Conservation (phyloP, 2,888 invertebrate genomes). For the Coronaproctus castanopsis region DNA sequence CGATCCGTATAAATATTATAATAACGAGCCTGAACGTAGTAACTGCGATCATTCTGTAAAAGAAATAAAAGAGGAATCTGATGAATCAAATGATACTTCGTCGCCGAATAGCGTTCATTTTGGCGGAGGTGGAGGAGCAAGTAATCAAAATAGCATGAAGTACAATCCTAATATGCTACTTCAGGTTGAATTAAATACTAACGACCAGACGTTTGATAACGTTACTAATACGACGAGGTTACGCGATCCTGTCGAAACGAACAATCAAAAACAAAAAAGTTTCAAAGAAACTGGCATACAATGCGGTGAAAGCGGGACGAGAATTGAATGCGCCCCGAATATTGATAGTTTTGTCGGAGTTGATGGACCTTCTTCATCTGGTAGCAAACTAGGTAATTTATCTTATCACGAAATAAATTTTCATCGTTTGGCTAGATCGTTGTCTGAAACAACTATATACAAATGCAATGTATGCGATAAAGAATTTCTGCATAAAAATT, state of each 20-base stretch:
- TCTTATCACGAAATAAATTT: not conserved
- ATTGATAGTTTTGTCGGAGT: not conserved
- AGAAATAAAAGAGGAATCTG: not conserved
- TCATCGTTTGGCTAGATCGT: not conserved
- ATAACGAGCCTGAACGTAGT: not conserved
- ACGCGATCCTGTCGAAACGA: not conserved
- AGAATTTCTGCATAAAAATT: not conserved
- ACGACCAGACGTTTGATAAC: not conserved
- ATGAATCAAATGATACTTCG: not conserved
- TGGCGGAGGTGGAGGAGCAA: no score
- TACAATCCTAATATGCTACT: slow-evolving; percentile 3
- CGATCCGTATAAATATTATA: not conserved
- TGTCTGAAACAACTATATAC: not conserved
- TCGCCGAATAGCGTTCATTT: not conserved
- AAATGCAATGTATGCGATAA: slow-evolving; percentile 6
- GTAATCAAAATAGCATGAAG: not conserved
- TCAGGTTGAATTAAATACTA: slow-evolving; percentile 1
- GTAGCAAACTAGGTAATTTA: not conserved
- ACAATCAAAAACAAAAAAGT: not conserved
- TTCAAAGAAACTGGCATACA: not conserved
- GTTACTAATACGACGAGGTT: not conserved
- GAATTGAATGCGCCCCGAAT: not conserved
- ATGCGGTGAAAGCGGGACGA: not conserved
- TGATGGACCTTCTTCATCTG: not conserved
- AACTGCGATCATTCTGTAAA: not conserved